These are phyloP conservation scores for Brachionus koreanus DNA, from an alignment of 1,140 invertebrate species.

Conservation along the genomic window DNA sequence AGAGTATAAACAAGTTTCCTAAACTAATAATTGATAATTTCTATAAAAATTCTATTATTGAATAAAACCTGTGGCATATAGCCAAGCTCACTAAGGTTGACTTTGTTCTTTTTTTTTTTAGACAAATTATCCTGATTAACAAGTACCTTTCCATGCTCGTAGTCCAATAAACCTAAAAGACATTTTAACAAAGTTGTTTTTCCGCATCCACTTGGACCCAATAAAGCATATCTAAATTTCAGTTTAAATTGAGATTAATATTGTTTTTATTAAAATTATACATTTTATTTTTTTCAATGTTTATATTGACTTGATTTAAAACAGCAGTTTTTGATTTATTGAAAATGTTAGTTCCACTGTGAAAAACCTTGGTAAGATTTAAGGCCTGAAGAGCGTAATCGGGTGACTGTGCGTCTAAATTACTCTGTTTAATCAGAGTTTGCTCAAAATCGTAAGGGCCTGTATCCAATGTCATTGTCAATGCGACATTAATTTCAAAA, in stretches of 20 bases:
- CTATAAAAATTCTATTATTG: not conserved
- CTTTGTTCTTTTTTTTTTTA: conserved; percentile 47
- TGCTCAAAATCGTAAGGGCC: not conserved
- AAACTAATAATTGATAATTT: conserved; percentile 22
- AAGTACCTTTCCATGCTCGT: conserved; percentile 52
- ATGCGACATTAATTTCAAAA: not conserved
- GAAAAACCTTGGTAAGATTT: not conserved
- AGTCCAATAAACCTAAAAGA: conserved; percentile 54
- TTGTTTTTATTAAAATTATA: not conserved
- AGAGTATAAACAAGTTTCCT: conserved; percentile 87
- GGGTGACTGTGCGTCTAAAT: not conserved
- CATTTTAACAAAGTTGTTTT: conserved; percentile 58
- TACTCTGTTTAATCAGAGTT: not conserved
- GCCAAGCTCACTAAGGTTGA: conserved; percentile 57
- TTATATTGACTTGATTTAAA: conserved; percentile 19
- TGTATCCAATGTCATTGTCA: not conserved
- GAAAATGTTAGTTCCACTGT: not conserved
- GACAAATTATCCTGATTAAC: conserved; percentile 53
- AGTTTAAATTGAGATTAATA: not conserved
- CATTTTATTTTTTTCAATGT: conserved; percentile 32
- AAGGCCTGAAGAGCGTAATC: not conserved
- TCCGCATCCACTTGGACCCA: conserved; percentile 56
- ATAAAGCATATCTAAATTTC: conserved; percentile 51
- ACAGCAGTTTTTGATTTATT: not conserved
- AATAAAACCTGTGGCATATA: conserved; percentile 58